A percentile compares a stretch with the other conserved stretches of the same genome.
Evolutionary conservation across 2,113 vertebrate genomes (phyloP).

Genomic region (Potamarius usumacintae): DNA sequence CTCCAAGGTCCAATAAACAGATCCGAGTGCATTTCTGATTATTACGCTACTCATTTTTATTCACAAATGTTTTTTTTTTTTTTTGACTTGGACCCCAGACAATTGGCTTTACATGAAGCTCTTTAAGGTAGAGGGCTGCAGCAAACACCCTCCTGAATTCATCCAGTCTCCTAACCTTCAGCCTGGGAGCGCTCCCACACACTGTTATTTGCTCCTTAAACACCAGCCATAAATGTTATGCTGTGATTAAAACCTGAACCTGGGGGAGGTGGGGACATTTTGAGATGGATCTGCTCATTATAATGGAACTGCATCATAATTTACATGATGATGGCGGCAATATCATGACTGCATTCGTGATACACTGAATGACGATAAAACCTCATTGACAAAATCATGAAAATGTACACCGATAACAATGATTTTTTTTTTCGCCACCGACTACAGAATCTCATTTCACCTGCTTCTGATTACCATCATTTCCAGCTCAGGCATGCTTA

Average conservation of each 20-base stretch:
- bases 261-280: not conserved
- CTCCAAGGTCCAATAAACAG: conserved; percentile 72
- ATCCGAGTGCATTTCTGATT: conserved; percentile 70
- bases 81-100: conserved; percentile 62
- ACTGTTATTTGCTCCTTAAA: conserved; percentile 34
- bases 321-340: not conserved
- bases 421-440: not conserved
- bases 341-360: not conserved
- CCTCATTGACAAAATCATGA: not conserved
- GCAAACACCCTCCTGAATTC: conserved; percentile 76
- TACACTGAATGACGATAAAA: not conserved
- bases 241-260: conserved; percentile 23
- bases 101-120: conserved; percentile 78
- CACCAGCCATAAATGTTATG: conserved; percentile 30
- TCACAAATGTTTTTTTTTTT: conserved; percentile 75
- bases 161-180: conserved; percentile 73
- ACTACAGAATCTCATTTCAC: not conserved
- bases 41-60: conserved; percentile 74
- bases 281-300: conserved; percentile 24
- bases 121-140: conserved; percentile 68
- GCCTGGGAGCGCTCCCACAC: conserved; percentile 54
- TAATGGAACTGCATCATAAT: not conserved
- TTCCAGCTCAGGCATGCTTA: not conserved
- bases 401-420: not conserved
- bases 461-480: not conserved